Percentiles rank a stretch among this genome's conserved stretches.
Conservation (phyloP, 2,797 vertebrate species). For the Propithecus perrieri region DNA sequence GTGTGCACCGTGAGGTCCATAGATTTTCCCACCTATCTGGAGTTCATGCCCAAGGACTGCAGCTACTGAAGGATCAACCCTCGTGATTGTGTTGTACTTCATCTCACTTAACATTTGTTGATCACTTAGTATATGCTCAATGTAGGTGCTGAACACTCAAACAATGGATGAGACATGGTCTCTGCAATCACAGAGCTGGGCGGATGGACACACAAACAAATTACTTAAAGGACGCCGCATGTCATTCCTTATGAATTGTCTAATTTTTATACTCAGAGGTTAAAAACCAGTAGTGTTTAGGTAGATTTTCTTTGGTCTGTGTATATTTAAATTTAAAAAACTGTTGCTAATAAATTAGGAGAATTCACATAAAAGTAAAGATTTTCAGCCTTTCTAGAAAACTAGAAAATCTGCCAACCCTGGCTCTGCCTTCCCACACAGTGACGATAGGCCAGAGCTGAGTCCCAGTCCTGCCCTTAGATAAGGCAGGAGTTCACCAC, state of each 20-base stretch:
- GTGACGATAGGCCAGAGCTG: not conserved
- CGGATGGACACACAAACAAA: not conserved
- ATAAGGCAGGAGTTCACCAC: not conserved
- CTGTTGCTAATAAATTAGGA: not conserved
- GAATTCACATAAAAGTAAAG: not conserved
- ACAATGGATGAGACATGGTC: not conserved
- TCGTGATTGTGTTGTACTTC: not conserved
- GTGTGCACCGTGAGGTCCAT: not conserved
- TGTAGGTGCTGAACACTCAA: not conserved
- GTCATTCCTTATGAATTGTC: not conserved
- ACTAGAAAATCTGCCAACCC: not conserved
- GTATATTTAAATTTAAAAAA: not conserved
- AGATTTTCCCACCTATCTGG: not conserved
- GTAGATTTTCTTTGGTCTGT: not conserved
- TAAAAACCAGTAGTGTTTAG: not conserved
- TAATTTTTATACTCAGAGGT: not conserved
- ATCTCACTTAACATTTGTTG: not conserved
- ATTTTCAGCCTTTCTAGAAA: not conserved
- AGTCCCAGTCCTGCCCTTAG: not conserved
- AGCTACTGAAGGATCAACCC: not conserved
- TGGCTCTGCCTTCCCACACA: not conserved
- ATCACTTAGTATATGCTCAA: not conserved
- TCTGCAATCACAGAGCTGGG: not conserved
- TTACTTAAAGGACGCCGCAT: not conserved
- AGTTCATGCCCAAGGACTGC: not conserved